These are phyloP conservation scores for Harmothoe impar DNA, from an alignment of 2,888 invertebrate genomes.

Conservation along the genomic window DNA sequence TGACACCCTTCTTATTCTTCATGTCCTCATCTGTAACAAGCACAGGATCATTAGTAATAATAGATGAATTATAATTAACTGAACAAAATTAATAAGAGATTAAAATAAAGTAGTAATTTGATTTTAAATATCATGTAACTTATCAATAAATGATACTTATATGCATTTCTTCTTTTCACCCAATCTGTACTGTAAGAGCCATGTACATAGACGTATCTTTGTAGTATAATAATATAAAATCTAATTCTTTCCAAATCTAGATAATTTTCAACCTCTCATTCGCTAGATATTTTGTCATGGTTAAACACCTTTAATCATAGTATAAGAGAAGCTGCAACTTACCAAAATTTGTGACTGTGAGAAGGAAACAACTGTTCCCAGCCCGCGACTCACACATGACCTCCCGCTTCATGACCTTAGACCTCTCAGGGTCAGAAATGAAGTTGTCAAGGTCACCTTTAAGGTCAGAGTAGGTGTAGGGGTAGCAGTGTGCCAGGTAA, in stretches of 20 bases:
- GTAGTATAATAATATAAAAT: too few relatives aligned
- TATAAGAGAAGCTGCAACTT: too few relatives aligned
- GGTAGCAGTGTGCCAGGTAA: conserved; percentile 83
- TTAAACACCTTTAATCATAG: too few relatives aligned
- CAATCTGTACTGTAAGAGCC: too few relatives aligned
- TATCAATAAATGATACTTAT: too few relatives aligned
- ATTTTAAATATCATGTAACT: too few relatives aligned
- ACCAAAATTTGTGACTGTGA: conserved; percentile 82
- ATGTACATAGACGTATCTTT: too few relatives aligned
- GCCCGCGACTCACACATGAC: conserved; percentile 82
- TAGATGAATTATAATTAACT: not conserved
- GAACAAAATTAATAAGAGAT: not conserved
- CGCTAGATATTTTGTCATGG: too few relatives aligned
- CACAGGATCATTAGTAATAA: not conserved
- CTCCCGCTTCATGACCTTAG: conserved; percentile 77
- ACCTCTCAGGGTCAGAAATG: conserved; percentile 75
- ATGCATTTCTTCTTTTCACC: too few relatives aligned
- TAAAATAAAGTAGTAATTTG: not conserved
- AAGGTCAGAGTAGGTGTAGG: conserved; percentile 83
- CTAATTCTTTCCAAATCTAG: too few relatives aligned
- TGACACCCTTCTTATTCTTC: conserved; percentile 78
- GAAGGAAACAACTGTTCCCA: conserved; percentile 82
- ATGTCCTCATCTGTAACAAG: conserved; percentile 35
- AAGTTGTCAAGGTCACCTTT: conserved; percentile 81
- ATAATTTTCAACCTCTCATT: too few relatives aligned